Percentiles rank a stretch among this genome's conserved stretches.
Evolutionary conservation across 2,888 invertebrate species (phyloP).

Genomic region (Caenorhabditis sp.): DNA sequence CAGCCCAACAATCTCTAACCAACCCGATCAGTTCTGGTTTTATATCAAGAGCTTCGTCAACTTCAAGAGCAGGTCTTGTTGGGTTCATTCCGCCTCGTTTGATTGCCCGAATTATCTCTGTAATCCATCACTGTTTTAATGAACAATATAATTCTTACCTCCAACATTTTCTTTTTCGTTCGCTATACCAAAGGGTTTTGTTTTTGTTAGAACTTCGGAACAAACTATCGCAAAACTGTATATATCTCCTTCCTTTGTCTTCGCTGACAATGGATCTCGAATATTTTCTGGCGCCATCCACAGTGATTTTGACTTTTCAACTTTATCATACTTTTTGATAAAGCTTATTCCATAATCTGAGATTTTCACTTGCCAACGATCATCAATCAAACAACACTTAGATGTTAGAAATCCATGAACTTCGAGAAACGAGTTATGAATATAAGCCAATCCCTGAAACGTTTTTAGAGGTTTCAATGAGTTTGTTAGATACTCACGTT

Average conservation of each 20-base stretch:
- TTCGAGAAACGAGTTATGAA: conserved; percentile 26
- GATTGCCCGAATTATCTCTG: conserved; percentile 39
- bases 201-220: conserved; percentile 41
- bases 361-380: conserved; percentile 58
- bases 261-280: conserved; percentile 15
- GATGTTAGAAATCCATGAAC: conserved; percentile 39
- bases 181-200: conserved; percentile 26
- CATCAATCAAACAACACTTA: conserved; percentile 48
- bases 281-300: conserved; percentile 60
- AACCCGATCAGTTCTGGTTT: conserved; percentile 33
- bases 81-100: conserved; percentile 42
- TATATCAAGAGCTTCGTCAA: conserved; percentile 14
- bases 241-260: conserved; percentile 41
- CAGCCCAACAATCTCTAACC: conserved; percentile 61
- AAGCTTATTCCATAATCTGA: conserved; percentile 20
- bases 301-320: conserved; percentile 39
- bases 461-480: too few species aligned
- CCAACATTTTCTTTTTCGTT: conserved; percentile 39
- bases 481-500: conserved; percentile 39
- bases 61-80: conserved; percentile 19
- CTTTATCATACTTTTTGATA: conserved; percentile 17
- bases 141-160: too few species aligned
- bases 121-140: too few species aligned
- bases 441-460: conserved; percentile 20
- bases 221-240: conserved; percentile 56